These are phyloP conservation scores for Bothrops jararaca DNA, from an alignment of 2,113 vertebrate genomes.

Conservation along the genomic window DNA sequence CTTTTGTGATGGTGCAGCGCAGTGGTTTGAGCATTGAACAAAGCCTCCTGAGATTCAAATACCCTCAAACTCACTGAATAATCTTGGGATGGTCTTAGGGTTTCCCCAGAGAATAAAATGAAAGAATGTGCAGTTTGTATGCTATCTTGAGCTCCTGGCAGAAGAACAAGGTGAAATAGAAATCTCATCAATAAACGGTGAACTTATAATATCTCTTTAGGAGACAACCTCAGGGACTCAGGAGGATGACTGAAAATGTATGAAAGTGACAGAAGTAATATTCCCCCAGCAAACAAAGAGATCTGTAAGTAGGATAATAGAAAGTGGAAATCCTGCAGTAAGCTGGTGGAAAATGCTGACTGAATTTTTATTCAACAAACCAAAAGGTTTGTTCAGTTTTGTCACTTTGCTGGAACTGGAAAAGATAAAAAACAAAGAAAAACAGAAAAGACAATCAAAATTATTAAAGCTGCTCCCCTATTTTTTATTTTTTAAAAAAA, in stretches of 20 bases:
- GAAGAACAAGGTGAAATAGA: not conserved
- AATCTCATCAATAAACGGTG: not conserved
- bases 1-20: not conserved
- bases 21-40: not conserved
- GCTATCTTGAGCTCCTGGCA: not conserved
- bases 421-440: not conserved
- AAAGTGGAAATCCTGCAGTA: not conserved
- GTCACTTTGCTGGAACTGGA: not conserved
- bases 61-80: not conserved
- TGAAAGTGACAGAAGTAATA: not conserved
- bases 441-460: not conserved
- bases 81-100: not conserved
- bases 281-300: not conserved
- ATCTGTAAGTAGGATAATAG: not conserved
- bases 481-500: too few species aligned
- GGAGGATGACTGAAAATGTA: not conserved
- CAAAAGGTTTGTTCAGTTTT: not conserved
- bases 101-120: not conserved
- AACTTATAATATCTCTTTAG: not conserved
- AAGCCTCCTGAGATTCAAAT: not conserved
- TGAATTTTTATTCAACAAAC: not conserved
- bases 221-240: not conserved
- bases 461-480: not conserved
- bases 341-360: not conserved
- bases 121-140: not conserved